A percentile compares a stretch with the other conserved stretches of the same genome.
These are phyloP conservation scores for Merluccius polli DNA, from an alignment of 2,797 vertebrate genomes.

Conservation along the genomic window DNA sequence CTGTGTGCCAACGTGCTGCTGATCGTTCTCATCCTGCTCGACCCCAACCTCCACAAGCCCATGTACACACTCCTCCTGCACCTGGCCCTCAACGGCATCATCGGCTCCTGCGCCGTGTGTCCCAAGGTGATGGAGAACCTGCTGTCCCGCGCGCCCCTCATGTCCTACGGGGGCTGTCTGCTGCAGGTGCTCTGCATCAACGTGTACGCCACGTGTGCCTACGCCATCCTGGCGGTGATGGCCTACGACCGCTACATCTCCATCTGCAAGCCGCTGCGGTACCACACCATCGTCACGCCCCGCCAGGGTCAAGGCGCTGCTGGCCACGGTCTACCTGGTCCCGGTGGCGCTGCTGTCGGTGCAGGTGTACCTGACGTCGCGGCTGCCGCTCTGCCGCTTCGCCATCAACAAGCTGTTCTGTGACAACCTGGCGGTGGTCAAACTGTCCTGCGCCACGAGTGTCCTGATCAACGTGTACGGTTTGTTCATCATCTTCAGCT, in stretches of 20 bases:
- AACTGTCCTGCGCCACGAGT: constrained; percentile 46
- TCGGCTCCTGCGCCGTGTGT: constrained; percentile 47
- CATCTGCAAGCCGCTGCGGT: constrained; percentile 62
- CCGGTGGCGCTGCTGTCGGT: constrained; percentile 27
- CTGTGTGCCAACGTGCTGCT: constrained; percentile 44
- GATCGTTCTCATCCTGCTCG: constrained; percentile 46
- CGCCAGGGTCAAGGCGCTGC: constrained; percentile 31
- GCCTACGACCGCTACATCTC: constrained; percentile 63
- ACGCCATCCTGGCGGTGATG: constrained; percentile 56
- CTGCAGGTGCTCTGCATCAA: constrained; percentile 54
- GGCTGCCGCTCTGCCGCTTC: constrained; percentile 43
- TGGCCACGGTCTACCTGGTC: constrained; percentile 35
- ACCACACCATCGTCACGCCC: constrained; percentile 60
- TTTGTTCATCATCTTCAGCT: constrained; percentile 25
- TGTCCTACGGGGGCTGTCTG: constrained; percentile 42
- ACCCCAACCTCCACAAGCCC: constrained; percentile 52
- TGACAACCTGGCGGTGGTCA: constrained; percentile 48
- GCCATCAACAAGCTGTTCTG: constrained; percentile 54
- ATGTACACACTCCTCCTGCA: constrained; percentile 59
- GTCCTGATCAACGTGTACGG: constrained; percentile 37
- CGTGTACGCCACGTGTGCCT: constrained; percentile 47
- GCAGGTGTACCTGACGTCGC: constrained; percentile 49
- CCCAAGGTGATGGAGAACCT: constrained; percentile 53
- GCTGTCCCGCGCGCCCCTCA: constrained; percentile 24
- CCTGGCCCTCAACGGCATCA: constrained; percentile 50